Conservation (phyloP, 2,797 vertebrate species). For the Hafferia zeledoni region DNA sequence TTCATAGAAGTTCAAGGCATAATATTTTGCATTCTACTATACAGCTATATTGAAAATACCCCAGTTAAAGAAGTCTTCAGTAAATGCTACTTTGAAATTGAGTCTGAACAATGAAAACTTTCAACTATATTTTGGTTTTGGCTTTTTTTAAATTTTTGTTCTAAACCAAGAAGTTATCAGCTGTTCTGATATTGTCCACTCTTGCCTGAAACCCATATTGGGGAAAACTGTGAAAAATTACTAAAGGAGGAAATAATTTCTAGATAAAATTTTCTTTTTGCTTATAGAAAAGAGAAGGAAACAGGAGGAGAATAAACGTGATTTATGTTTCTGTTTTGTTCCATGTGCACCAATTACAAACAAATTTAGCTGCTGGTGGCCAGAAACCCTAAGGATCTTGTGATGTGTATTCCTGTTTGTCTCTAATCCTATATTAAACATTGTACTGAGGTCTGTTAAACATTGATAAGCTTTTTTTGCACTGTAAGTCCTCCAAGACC, state of each 20-base stretch:
- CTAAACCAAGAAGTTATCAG: neutral
- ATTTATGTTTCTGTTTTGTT: neutral
- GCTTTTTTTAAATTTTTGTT: neutral
- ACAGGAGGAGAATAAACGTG: neutral
- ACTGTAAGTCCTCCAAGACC: slow-evolving; percentile 56
- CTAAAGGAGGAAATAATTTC: neutral
- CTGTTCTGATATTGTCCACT: neutral
- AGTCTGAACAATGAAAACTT: neutral
- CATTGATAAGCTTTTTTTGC: slow-evolving; percentile 74
- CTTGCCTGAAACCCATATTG: neutral
- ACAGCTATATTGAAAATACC: neutral
- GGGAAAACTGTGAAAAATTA: slow-evolving; percentile 17
- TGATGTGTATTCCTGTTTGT: slow-evolving; percentile 65
- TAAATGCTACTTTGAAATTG: slow-evolving; percentile 39
- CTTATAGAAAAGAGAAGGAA: neutral
- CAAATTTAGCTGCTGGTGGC: slow-evolving; percentile 64
- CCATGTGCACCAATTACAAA: neutral
- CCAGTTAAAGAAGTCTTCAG: slow-evolving; percentile 15
- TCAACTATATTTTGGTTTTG: neutral
- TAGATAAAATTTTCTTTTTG: neutral
- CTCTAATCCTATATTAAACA: slow-evolving; percentile 76
- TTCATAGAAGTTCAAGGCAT: slow-evolving; percentile 7
- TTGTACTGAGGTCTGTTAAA: slow-evolving; percentile 76
- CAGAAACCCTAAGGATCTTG: slow-evolving; percentile 60
- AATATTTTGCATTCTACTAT: neutral